These are phyloP conservation scores for Sepioteuthis lessoniana DNA, from an alignment of 2,888 invertebrate genomes.

Conservation along the genomic window DNA sequence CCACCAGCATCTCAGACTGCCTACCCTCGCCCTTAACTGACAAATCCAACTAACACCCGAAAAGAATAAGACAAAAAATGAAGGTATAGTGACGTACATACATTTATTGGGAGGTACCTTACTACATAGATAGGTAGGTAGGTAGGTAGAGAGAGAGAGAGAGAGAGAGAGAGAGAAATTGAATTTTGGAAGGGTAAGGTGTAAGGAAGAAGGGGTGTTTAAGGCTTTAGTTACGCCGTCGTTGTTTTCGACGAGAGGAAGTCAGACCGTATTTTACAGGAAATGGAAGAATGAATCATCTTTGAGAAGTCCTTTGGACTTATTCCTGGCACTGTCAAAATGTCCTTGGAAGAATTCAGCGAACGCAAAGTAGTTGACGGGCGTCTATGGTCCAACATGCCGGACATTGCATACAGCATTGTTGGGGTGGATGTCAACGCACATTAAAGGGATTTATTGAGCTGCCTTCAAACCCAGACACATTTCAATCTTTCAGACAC, in stretches of 20 bases:
- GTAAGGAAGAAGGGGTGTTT: not conserved
- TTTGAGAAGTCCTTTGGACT: conserved; percentile 2
- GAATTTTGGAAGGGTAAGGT: not conserved
- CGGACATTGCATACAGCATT: not conserved
- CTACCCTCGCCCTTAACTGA: not conserved
- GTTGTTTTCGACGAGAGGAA: not conserved
- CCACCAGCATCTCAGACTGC: no score
- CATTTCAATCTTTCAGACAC: conserved; percentile 2
- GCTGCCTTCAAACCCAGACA: not conserved
- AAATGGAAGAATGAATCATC: not conserved
- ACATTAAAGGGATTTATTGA: not conserved
- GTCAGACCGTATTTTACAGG: conserved; percentile 1
- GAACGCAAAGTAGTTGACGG: not conserved
- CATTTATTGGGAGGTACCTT: no score
- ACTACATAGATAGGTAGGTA: not conserved
- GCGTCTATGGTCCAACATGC: not conserved
- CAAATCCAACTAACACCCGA: not conserved
- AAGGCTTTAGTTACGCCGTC: not conserved
- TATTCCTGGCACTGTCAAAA: not conserved
- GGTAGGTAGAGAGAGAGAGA: not conserved
- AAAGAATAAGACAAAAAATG: not conserved
- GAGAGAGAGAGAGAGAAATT: no score
- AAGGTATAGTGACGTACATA: not conserved
- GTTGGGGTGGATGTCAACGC: not conserved
- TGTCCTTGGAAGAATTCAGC: not conserved